phyloP scores from a whole-genome alignment of 2,888 invertebrate species.

The Beris morrisii region DNA sequence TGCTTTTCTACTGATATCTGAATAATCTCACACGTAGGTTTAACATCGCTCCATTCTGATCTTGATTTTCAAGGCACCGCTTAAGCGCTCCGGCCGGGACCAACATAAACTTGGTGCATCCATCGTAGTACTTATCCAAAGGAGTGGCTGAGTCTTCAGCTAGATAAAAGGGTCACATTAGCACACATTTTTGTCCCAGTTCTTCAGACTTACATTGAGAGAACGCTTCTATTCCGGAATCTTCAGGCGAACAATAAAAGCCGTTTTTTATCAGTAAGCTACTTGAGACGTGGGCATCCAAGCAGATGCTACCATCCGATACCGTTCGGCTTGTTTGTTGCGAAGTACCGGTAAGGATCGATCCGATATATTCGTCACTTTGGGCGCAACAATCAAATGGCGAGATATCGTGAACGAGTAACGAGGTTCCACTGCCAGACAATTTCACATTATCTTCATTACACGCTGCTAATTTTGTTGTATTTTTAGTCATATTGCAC shows the following conservation, averaged over 20 bases:
- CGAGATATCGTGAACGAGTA: background rate
- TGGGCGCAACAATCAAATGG: background rate
- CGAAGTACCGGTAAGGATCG: background rate
- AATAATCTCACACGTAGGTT: constrained; percentile 3
- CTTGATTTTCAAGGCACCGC: background rate
- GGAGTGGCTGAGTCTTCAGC: constrained; percentile 2
- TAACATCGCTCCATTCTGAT: background rate
- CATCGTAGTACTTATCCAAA: constrained; percentile 13
- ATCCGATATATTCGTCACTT: constrained; percentile 10
- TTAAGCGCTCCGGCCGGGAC: constrained; percentile 1
- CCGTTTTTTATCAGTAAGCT: constrained; percentile 1
- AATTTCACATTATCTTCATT: background rate
- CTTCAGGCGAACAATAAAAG: constrained; percentile 7
- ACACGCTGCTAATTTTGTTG: background rate
- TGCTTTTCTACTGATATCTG: background rate
- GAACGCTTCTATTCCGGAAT: constrained; percentile 11
- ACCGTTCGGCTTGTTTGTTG: background rate
- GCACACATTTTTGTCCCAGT: background rate
- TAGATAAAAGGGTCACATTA: background rate
- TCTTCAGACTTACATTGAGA: constrained; percentile 13
- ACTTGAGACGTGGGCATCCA: constrained; percentile 6
- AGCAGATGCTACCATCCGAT: background rate
- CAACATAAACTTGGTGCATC: constrained; percentile 7
- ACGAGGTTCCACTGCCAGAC: background rate
- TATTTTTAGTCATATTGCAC: too few relatives aligned